Base-by-base conservation (phyloP, 2,888 invertebrate genomes). In the Tenthredo notha region DNA sequence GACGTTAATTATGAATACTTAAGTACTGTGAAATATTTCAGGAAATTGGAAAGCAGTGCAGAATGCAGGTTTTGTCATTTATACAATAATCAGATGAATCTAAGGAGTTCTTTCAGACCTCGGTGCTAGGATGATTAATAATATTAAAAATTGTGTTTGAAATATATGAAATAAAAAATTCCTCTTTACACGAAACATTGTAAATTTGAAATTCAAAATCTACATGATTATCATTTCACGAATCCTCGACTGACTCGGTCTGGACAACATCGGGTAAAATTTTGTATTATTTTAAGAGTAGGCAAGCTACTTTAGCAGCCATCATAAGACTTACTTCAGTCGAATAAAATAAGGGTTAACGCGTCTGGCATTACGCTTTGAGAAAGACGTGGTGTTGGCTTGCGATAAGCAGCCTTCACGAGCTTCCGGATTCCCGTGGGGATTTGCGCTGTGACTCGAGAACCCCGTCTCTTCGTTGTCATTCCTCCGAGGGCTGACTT, bases 381-480 rank as follows among this genome's bases (percentile, higher is more conserved):
- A 50, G 83, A 33, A 40, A 65, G 47, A 70, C 83, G 83, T 67
- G 43, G 65, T 83, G 70, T 83, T 61, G 83, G 65, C 67, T 43
- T 18, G 83, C 67, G 83, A 83, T 83, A 83, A 83, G 83, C 83
- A 83, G 67, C 67, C 70, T 47, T 47, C 70, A 83, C 33, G 83
- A 83, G 83, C 70, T 83, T 67, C 67, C 83, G 47, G 83, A 70
- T 29, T 83, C 67, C 47, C 83, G 33, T 83, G 50, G 80, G 37
- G 61, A 12, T 58, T 80, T 61, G 80, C 25, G 54, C 61, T 61
- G 80, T 61, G 58, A 61, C 61, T 61, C 61, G 58, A 10, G 37
- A 61, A 80, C 80, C 50, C 58, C 25, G 40, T 61, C 58, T 80
- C 61, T 37, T 33, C 58, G 50, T 80, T 25, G 61, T 80, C 40